phyloP scores from a whole-genome alignment of 2,888 invertebrate species.

The Linnaemya vulpina region DNA sequence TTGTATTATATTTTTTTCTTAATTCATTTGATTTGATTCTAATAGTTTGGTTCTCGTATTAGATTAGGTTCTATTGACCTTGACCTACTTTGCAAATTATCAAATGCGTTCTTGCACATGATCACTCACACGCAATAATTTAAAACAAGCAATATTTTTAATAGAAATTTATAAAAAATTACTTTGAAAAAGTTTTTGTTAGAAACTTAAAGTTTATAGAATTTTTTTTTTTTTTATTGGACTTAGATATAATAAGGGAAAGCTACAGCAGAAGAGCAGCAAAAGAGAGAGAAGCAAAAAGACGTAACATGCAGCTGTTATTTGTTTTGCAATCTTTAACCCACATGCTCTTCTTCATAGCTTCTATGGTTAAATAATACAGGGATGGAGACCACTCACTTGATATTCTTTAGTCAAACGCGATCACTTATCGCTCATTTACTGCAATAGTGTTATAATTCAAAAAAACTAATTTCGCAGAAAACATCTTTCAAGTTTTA shows the following conservation, averaged over 20 bases:
- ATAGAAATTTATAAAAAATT: neutral
- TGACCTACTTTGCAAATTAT: constrained; percentile 15
- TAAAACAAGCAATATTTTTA: neutral
- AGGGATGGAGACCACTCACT: too few species aligned
- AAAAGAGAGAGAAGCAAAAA: too few species aligned
- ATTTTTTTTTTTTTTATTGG: neutral
- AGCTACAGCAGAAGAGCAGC: neutral
- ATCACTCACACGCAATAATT: neutral
- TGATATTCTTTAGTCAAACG: too few species aligned
- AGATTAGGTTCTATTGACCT: constrained; percentile 15
- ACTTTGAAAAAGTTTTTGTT: constrained; percentile 10
- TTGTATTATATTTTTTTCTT: neutral
- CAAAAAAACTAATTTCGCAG: too few species aligned
- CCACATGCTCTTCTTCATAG: too few species aligned
- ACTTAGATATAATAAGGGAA: neutral
- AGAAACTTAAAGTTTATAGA: neutral
- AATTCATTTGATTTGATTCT: neutral
- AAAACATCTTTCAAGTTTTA: too few species aligned
- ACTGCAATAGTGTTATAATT: too few species aligned
- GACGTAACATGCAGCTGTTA: too few species aligned
- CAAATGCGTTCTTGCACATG: neutral
- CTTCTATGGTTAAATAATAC: too few species aligned
- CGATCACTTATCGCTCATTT: too few species aligned
- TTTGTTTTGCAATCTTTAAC: too few species aligned
- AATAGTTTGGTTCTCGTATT: neutral